Base-by-base conservation (phyloP, 2,888 invertebrate genomes). In the Megaustenia siamemsis region DNA sequence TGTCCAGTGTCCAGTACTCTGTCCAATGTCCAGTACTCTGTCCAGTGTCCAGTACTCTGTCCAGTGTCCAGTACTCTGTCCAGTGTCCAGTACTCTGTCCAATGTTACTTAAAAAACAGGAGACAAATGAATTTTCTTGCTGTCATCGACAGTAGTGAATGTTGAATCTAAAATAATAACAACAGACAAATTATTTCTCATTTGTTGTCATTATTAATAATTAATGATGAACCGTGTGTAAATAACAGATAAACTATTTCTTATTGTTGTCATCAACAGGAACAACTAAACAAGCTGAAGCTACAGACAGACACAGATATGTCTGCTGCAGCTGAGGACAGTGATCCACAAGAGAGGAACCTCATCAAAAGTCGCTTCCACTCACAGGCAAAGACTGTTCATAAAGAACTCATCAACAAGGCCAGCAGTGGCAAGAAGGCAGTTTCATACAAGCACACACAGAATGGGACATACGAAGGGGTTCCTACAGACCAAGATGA, bases 361-460 rank as follows among this genome's bases (percentile, higher is more conserved):
- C 86, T 87, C 15, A 86, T 88, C 38, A 88, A 87, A 68, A 86
- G 88, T 68, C 86, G 88, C 12, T 87, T 86, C 49, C 87, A 89
- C 49, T 76, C 88, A 38, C 88, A 88, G 32, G 78, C 86, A 32
- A 88, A 88, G 75, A 88, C 86, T 49, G 80, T 89, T 21, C 88
- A 89, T 81, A 88, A 87, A 81, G 87, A 90, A n/a, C 81, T 88
- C 24, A 78, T 87, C 24, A 86, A 84, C 60, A 88, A 87, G 40
- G 77, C 86, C 12, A 85, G 86, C 56, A 71, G 68, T 69, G 40
- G 45, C 1, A 83, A 56, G 40, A 83, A 77, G 38, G 68, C 66
- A 53, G 12, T 80, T 60, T 71, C 73, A 18, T 80, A 77, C 73
- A 79, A 75, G 45, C 83, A 82, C 45, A 87, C 87, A 2, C 78